A percentile compares a stretch with the other conserved stretches of the same genome.
These are phyloP conservation scores for Pygmarrhopalites habei DNA, from an alignment of 1,140 invertebrate species.

Conservation along the genomic window DNA sequence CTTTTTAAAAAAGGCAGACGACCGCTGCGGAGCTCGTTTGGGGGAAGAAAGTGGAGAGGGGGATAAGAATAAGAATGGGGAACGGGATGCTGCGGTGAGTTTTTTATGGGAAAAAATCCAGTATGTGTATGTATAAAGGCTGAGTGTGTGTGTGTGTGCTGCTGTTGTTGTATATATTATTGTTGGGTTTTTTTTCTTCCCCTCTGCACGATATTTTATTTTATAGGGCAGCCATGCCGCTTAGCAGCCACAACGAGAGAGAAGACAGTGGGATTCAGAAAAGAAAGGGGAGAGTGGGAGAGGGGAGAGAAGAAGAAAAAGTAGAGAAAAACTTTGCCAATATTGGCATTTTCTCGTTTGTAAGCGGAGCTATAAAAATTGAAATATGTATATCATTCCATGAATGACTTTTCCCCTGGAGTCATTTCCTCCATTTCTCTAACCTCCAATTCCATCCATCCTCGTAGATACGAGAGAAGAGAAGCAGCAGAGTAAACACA, in stretches of 20 bases:
- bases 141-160: not conserved
- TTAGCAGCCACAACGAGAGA: no score
- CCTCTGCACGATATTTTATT: no score
- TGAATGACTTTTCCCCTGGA: constrained; percentile 18
- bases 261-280: no score
- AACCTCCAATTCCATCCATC: no score
- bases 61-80: no score
- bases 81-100: not conserved
- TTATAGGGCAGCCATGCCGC: no score
- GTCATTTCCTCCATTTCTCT: constrained; percentile 17
- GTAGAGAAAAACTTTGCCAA: constrained; percentile 14
- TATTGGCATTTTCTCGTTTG: constrained; percentile 23
- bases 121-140: constrained; percentile 1
- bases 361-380: constrained; percentile 26
- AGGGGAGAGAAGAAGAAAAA: not conserved
- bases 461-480: no score
- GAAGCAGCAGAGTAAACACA: no score
- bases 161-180: not conserved
- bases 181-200: no score
- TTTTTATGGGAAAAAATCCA: not conserved
- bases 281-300: not conserved
- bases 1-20: no score
- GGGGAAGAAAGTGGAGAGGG: no score
- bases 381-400: constrained; percentile 26
- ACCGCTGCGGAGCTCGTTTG: no score